Percentiles rank a stretch among this genome's conserved stretches.
phyloP scores from a whole-genome alignment of 2,113 vertebrate species.

The Bubo scandiacus region DNA sequence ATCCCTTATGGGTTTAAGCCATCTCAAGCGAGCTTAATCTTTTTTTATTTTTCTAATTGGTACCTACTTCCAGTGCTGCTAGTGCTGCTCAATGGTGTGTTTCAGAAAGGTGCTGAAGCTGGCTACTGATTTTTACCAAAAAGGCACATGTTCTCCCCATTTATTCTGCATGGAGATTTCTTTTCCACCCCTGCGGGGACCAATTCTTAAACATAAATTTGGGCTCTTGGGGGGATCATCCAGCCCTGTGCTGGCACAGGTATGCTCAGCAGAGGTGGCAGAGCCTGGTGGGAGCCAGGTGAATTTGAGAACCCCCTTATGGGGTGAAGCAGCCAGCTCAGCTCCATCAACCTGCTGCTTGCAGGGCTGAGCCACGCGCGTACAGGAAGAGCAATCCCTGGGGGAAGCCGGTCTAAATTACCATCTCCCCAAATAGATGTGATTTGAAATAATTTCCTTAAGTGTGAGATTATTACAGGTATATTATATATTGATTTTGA shows the following conservation, averaged over 20 bases:
- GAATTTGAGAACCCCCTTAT: neutral
- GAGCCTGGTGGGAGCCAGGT: rapidly evolving
- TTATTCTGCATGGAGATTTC: neutral
- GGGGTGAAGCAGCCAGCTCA: neutral
- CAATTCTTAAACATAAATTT: neutral
- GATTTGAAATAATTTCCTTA: slow-evolving; percentile 24
- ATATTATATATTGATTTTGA: slow-evolving; percentile 31
- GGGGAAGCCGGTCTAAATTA: neutral
- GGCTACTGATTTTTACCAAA: neutral
- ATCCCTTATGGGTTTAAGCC: neutral
- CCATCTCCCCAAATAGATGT: neutral
- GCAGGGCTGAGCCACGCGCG: rapidly evolving
- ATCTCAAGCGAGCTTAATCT: neutral
- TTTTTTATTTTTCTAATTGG: neutral
- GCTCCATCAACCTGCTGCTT: neutral
- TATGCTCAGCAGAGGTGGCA: neutral
- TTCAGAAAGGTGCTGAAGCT: neutral
- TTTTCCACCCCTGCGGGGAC: rapidly evolving
- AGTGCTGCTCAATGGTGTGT: neutral
- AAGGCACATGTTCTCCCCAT: neutral
- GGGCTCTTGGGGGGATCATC: rapidly evolving
- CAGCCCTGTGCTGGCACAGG: neutral
- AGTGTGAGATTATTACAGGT: slow-evolving; percentile 12
- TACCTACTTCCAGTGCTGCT: neutral
- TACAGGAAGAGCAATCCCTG: neutral